Conservation (phyloP, 2,888 invertebrate species). For the Ferrisia virgata region DNA sequence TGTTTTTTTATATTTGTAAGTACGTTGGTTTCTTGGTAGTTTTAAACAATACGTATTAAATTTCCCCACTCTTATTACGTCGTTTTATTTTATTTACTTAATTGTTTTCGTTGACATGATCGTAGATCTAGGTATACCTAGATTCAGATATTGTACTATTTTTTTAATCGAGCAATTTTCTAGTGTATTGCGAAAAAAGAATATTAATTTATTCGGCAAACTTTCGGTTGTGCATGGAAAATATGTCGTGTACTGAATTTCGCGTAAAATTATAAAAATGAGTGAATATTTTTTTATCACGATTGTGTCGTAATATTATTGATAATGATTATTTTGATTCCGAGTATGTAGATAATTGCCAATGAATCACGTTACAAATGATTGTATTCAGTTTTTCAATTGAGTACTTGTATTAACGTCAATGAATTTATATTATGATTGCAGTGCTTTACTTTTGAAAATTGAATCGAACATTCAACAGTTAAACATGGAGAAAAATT, state of each 20-base stretch:
- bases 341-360: background rate
- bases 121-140: background rate
- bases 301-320: background rate
- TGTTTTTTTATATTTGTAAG: background rate
- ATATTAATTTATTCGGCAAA: background rate
- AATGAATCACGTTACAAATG: background rate
- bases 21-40: background rate
- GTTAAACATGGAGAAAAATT: conserved; percentile 38
- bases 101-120: conserved; percentile 6
- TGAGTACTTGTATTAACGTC: background rate
- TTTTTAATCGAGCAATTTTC: background rate
- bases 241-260: too few relatives aligned
- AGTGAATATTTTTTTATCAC: background rate
- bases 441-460: background rate
- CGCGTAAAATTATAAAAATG: background rate
- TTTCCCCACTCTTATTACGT: conserved; percentile 6
- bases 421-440: background rate
- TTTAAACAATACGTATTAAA: background rate
- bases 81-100: background rate
- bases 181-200: background rate
- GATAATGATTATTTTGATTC: background rate
- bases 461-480: background rate
- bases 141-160: too few relatives aligned
- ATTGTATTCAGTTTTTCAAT: background rate
- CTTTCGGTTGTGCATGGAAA: background rate